phyloP scores from a whole-genome alignment of 2,113 vertebrate genomes.

The Prionailurus viverrinus region DNA sequence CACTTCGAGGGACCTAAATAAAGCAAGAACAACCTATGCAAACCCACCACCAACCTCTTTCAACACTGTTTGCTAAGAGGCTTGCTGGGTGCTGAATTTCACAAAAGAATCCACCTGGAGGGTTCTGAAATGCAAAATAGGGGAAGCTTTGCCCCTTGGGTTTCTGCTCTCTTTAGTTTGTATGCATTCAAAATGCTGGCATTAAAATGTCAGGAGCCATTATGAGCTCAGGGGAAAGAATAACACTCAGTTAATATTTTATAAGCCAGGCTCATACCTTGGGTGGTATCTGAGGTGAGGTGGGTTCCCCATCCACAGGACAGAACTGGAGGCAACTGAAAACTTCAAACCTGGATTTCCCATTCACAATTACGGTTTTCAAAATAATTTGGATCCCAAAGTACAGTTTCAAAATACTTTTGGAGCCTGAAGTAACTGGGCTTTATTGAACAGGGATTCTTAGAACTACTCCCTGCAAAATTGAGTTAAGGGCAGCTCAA shows the following conservation, averaged over 20 bases:
- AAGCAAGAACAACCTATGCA: background rate
- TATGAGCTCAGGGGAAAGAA: background rate
- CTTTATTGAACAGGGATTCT: background rate
- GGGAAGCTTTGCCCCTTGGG: background rate
- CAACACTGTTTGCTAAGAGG: background rate
- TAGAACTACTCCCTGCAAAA: background rate
- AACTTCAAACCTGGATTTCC: background rate
- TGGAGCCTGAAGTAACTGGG: background rate
- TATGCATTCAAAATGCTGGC: background rate
- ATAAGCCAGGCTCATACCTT: background rate
- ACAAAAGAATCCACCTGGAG: constrained; percentile 13
- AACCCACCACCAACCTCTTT: constrained; percentile 1
- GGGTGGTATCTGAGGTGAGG: fast-evolving
- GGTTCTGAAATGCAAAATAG: constrained; percentile 19
- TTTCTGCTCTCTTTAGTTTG: constrained; percentile 14
- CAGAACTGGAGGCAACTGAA: background rate
- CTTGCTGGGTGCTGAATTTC: constrained; percentile 15
- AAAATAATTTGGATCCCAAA: background rate
- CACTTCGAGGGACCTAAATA: constrained; percentile 61
- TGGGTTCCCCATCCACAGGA: background rate
- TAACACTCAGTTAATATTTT: constrained; percentile 40
- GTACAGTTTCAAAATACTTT: background rate
- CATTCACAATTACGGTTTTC: background rate
- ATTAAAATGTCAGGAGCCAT: constrained; percentile 28
- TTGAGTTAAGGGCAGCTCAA: background rate